phyloP scores from a whole-genome alignment of 1,140 invertebrate species.

The Metaphire vulgaris region DNA sequence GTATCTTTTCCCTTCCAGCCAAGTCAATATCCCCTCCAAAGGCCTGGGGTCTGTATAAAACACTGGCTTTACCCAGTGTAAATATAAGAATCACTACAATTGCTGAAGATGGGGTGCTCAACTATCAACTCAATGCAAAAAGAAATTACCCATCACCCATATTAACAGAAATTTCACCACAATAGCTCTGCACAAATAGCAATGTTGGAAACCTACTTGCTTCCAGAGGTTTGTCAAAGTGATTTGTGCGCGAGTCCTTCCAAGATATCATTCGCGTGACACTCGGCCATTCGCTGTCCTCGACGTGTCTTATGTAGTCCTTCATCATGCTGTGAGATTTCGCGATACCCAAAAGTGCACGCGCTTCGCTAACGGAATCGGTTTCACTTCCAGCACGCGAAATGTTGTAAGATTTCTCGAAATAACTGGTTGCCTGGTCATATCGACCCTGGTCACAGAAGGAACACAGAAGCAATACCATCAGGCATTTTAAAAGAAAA shows the following conservation, averaged over 20 bases:
- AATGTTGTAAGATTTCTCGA: conserved; percentile 50
- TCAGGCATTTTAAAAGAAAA: neutral
- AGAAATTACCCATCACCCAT: too few species aligned
- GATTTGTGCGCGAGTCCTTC: conserved; percentile 4
- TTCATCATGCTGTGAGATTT: conserved; percentile 47
- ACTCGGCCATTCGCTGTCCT: neutral
- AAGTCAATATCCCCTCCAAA: too few species aligned
- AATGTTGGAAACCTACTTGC: neutral
- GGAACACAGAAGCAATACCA: neutral
- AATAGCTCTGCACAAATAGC: too few species aligned
- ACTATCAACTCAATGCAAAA: too few species aligned
- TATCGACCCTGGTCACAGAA: conserved; percentile 43
- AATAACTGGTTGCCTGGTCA: conserved; percentile 48
- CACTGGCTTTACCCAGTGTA: too few species aligned
- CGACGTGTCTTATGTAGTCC: conserved; percentile 13
- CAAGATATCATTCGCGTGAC: neutral
- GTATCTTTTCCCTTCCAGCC: too few species aligned
- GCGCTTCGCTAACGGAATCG: conserved; percentile 40
- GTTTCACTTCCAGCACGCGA: conserved; percentile 41
- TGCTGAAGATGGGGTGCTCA: too few species aligned
- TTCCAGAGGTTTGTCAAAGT: neutral
- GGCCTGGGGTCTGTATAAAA: too few species aligned
- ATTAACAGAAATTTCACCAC: too few species aligned
- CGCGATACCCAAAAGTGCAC: conserved; percentile 48
- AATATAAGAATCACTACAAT: too few species aligned